Percentiles rank a stretch among this genome's conserved stretches.
Evolutionary conservation across 2,113 vertebrate species (phyloP).

Genomic region (Sylvilagus bachmani): DNA sequence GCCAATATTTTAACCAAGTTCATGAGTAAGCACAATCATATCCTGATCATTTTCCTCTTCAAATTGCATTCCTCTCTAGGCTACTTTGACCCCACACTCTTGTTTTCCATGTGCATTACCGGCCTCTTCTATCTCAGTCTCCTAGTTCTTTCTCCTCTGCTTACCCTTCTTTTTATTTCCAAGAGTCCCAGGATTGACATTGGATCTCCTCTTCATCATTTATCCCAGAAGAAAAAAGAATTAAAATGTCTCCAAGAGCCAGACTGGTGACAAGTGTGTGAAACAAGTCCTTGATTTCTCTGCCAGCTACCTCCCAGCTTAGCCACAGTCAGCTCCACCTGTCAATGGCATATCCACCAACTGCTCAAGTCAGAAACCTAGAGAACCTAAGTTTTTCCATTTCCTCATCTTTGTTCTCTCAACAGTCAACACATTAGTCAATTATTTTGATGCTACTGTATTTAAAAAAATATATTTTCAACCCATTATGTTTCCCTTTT

Average conservation of each 20-base stretch:
- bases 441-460: background rate
- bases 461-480: too few relatives aligned
- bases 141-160: background rate
- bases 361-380: background rate
- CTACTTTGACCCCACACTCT: background rate
- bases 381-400: background rate
- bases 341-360: background rate
- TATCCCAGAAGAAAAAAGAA: background rate
- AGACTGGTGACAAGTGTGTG: background rate
- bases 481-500: background rate
- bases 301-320: background rate
- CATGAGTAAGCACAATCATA: slow-evolving; percentile 49
- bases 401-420: background rate
- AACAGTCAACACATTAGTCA: background rate
- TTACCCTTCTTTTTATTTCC: background rate
- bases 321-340: background rate
- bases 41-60: slow-evolving; percentile 28
- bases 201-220: background rate
- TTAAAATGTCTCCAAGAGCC: background rate
- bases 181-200: background rate
- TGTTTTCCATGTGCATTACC: background rate
- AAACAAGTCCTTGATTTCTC: background rate
- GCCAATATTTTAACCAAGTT: background rate
- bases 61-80: background rate
- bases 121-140: background rate